These are phyloP conservation scores for Drosophila paranaensis DNA, from an alignment of 2,888 invertebrate genomes.

Conservation along the genomic window DNA sequence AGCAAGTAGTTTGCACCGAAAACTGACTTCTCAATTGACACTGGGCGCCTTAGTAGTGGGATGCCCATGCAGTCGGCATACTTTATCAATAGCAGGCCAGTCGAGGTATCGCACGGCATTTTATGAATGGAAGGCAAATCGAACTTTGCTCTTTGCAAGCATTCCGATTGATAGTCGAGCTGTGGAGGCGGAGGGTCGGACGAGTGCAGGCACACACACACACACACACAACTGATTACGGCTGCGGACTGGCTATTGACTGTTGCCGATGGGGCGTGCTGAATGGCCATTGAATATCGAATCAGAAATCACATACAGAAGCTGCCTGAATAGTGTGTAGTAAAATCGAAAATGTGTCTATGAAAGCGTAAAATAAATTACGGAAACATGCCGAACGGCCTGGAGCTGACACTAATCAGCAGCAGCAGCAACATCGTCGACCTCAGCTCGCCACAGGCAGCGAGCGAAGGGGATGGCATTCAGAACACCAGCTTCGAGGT, in stretches of 20 bases:
- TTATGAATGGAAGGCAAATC: conserved; percentile 44
- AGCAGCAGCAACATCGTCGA: conserved; percentile 73
- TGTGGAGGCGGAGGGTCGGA: neutral
- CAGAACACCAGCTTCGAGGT: conserved; percentile 55
- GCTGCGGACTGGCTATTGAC: conserved; percentile 26
- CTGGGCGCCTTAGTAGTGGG: conserved; percentile 12
- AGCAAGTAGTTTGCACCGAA: conserved; percentile 40
- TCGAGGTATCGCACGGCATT: conserved; percentile 25
- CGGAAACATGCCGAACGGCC: conserved; percentile 37
- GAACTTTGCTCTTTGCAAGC: conserved; percentile 38
- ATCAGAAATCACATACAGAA: neutral
- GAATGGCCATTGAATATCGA: conserved; percentile 20
- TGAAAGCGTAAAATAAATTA: conserved; percentile 8
- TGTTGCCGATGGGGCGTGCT: conserved; percentile 20
- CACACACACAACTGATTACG: conserved; percentile 12
- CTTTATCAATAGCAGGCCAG: conserved; percentile 31
- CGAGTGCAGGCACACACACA: conserved; percentile 1
- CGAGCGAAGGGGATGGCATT: conserved; percentile 29
- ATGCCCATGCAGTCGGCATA: conserved; percentile 24
- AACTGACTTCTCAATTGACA: conserved; percentile 22
- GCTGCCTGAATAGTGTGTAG: conserved; percentile 3
- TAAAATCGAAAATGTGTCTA: conserved; percentile 23
- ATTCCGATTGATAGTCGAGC: neutral
- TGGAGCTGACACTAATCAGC: conserved; percentile 67
- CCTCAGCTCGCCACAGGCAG: conserved; percentile 16